Conservation (phyloP, 2,797 vertebrate genomes). For the Leptoclinus maculatus region DNA sequence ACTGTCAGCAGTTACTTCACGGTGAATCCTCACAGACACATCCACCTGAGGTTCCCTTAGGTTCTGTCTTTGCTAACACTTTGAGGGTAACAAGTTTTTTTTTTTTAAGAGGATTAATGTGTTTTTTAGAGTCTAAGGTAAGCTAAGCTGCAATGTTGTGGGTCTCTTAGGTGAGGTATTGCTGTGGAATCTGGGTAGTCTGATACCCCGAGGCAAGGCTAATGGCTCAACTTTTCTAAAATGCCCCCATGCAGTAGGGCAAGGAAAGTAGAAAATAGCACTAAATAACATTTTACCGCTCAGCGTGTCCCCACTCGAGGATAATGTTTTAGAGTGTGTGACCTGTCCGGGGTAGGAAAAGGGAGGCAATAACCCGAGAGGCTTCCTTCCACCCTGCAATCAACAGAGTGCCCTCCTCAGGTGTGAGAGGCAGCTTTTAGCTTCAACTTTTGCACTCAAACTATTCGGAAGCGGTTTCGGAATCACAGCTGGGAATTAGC, state of each 20-base stretch:
- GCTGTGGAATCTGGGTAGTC: conserved; percentile 49
- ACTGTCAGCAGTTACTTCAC: conserved; percentile 58
- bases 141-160: conserved; percentile 57
- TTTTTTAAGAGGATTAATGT: conserved; percentile 73
- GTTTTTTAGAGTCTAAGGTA: conserved; percentile 67
- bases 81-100: conserved; percentile 56
- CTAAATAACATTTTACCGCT: conserved; percentile 50
- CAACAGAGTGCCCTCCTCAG: conserved; percentile 27
- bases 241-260: conserved; percentile 36
- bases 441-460: conserved; percentile 22
- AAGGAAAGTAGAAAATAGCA: conserved; percentile 48
- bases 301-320: conserved; percentile 20
- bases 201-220: conserved; percentile 64
- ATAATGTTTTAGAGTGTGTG: conserved; percentile 50
- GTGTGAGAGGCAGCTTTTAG: conserved; percentile 23
- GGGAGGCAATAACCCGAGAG: conserved; percentile 9
- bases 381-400: conserved; percentile 19
- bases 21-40: conserved; percentile 50
- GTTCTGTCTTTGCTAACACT: conserved; percentile 64
- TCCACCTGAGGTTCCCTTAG: conserved; percentile 60
- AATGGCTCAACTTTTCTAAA: conserved; percentile 61
- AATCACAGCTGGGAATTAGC: conserved; percentile 6
- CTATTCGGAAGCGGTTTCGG: neutral
- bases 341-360: conserved; percentile 22
- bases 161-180: conserved; percentile 56